These are phyloP conservation scores for Monopterus albus DNA, from an alignment of 2,113 vertebrate species.

Conservation along the genomic window DNA sequence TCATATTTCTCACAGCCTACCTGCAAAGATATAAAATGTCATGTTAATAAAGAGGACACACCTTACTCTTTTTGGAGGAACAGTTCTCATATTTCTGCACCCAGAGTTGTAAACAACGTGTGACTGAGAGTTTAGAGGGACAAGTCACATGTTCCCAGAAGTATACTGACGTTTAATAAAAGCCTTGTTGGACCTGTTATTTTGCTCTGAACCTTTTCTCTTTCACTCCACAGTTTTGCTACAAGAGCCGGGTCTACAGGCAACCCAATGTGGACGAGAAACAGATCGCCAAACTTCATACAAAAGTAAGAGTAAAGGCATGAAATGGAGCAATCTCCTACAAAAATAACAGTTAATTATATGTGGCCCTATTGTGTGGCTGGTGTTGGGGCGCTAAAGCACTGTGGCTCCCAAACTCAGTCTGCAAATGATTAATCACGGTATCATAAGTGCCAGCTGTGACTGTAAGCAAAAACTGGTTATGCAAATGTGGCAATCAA, in stretches of 20 bases:
- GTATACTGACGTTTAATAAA: not conserved
- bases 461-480: not conserved
- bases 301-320: slow-evolving; percentile 80
- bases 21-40: not conserved
- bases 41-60: not conserved
- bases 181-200: not conserved
- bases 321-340: no score
- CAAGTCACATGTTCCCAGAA: not conserved
- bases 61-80: not conserved
- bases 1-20: not conserved
- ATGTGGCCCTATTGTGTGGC: no score
- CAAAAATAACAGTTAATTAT: no score
- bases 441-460: not conserved
- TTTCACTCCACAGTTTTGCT: slow-evolving; percentile 80
- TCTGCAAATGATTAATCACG: not conserved
- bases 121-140: not conserved
- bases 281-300: slow-evolving; percentile 85
- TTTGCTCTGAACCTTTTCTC: not conserved
- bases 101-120: not conserved
- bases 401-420: not conserved
- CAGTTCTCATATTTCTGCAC: no score
- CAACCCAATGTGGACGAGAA: slow-evolving; percentile 84
- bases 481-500: not conserved
- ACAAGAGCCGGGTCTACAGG: slow-evolving; percentile 85
- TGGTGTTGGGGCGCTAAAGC: not conserved